Evolutionary conservation across 2,797 vertebrate genomes (phyloP), one percentile per base, ranked within the genome.

Genomic region (Phrynocephalus guinanensis): DNA sequence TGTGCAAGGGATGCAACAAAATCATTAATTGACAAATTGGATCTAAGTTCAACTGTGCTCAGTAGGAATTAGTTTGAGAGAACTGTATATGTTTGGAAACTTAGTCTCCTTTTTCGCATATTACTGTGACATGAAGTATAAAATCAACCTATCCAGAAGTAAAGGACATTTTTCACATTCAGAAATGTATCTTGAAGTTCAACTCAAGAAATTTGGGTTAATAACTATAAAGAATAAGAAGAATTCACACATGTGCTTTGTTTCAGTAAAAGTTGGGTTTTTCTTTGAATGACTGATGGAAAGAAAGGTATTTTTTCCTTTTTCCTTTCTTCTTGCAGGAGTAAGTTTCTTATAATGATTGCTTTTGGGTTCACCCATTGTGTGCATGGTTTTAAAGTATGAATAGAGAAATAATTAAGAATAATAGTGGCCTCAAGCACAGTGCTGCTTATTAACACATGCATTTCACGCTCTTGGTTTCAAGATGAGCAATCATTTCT

Each of bases 401-500:
- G 50, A 91, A 86, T 91, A 92, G 85, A 83, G 78, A 83, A 93
- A 86, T 86, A 93, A 91, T 93, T 90, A 84, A 84, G 83, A 88
- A 91, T 92, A 94, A 82, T 52, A 89, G 83, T 67, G 75, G 60
- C 75, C 80, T 91, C 86, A 84, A 91, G 63, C 72, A 88, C 70
- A 87, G 13, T 2, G 0, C 44, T 76, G 52, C 83, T 91, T 94
- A 92, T 85, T 90, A 93, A 91, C 73, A 6, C 75, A 83, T 91
- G 88, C 78, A 73, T 48, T 89, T 91, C 66, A 52, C 81, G 56
- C 44, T 93, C 83, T 16, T 87, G 16, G 86, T 73, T 77, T 70
- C 4, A 24, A 92, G 77, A 84, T 92, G 60, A 90, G 90, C 86
- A 94, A 94, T 93, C 79, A 89, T 90, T 94, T 92, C 77, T 66